A percentile compares a stretch with the other conserved stretches of the same genome.
These are phyloP conservation scores for Sympetrum striolatum DNA, from an alignment of 2,888 invertebrate genomes.

Conservation along the genomic window DNA sequence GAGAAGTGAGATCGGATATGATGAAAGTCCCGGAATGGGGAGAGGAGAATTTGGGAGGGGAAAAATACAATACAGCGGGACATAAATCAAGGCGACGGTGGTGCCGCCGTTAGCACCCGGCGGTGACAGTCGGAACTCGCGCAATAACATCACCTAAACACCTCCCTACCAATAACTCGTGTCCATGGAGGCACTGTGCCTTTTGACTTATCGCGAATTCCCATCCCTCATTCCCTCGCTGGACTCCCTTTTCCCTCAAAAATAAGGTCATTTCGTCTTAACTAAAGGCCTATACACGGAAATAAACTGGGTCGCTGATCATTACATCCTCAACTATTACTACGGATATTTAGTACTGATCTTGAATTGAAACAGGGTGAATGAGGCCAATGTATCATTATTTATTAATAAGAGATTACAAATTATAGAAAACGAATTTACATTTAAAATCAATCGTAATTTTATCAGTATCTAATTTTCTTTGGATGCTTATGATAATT, in stretches of 20 bases:
- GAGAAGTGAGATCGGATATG: background rate
- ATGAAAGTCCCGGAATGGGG: background rate
- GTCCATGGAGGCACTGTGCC: background rate
- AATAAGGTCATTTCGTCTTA: background rate
- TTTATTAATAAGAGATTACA: no score
- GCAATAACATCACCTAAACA: constrained; percentile 40
- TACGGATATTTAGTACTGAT: no score
- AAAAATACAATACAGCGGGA: constrained; percentile 28
- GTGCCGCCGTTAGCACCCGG: constrained; percentile 44
- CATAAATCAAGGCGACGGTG: constrained; percentile 40
- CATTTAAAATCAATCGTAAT: no score
- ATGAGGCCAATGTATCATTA: no score
- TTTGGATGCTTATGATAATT: no score
- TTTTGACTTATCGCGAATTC: constrained; percentile 25
- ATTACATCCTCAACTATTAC: no score
- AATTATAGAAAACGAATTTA: no score
- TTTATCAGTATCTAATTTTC: no score
- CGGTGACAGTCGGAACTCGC: constrained; percentile 43
- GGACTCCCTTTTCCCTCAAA: no score
- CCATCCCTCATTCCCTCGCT: background rate
- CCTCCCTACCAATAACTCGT: constrained; percentile 38
- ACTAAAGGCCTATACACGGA: background rate
- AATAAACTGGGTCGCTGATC: no score
- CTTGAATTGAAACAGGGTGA: no score
- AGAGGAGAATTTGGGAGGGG: background rate